phyloP scores from a whole-genome alignment of 2,113 vertebrate species.

The Romanogobio albipinnatus region DNA sequence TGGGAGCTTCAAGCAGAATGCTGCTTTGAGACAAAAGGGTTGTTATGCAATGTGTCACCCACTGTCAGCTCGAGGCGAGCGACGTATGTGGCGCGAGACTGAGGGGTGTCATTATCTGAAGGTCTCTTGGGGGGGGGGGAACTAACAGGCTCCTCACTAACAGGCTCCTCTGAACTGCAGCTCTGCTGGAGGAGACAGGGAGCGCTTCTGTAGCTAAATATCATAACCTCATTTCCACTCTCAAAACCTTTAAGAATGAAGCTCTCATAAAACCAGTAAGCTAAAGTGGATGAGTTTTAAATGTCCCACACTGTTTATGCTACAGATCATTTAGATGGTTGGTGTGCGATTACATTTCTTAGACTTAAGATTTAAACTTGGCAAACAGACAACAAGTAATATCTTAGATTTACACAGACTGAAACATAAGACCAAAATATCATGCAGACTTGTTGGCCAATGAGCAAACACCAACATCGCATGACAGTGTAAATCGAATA shows the following conservation, averaged over 20 bases:
- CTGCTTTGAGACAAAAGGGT: neutral
- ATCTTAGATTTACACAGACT: too few species aligned
- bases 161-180: neutral
- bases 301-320: neutral
- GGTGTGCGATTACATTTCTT: neutral
- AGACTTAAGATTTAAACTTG: neutral
- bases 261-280: neutral
- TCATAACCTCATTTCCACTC: neutral
- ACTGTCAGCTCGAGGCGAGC: neutral
- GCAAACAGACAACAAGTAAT: neutral
- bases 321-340: neutral
- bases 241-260: neutral
- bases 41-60: conserved; percentile 4
- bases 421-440: neutral
- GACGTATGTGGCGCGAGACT: neutral
- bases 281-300: neutral
- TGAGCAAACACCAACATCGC: too few species aligned
- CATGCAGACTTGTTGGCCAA: too few species aligned
- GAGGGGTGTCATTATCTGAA: conserved; percentile 31
- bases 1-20: neutral
- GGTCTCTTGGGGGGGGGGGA: neutral
- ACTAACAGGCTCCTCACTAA: neutral
- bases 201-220: neutral
- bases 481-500: too few species aligned
- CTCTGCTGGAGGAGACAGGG: neutral